Evolutionary conservation across 2,113 vertebrate species (phyloP), one percentile per base, ranked within the genome.

Genomic region (Myotis brandtii): DNA sequence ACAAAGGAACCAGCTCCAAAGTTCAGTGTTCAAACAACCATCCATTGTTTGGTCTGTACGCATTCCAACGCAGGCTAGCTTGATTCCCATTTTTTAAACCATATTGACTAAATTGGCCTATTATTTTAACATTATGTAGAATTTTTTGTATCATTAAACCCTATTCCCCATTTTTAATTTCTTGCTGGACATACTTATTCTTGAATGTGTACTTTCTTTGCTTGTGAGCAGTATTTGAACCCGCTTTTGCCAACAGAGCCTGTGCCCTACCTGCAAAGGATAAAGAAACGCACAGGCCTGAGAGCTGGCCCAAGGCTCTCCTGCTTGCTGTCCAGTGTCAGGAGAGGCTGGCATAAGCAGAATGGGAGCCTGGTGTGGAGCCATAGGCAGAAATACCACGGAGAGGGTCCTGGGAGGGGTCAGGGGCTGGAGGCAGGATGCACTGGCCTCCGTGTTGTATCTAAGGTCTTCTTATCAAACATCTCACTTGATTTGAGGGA

Each of bases 401-500:
- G 17, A 86, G 75, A 56, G 10, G 3, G 37, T 2, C 7, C 30
- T 46, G 25, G 43, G n/a, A 23, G 8, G 7, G 20, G 30, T 9
- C 5, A 4, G 2, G 34, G 4, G 7, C 25, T 52, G 23, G 40
- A 32, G 10, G 11, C 3, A 52, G 14, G 21, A 5, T 14, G 23
- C 27, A 4, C n/a, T 1, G 1, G 14, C 62, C 34, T 11, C 2
- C 3, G 9, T 1, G 3, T 18, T 46, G 72, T 5, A 9, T 30
- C 50, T 18, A 9, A 20, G 20, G 5, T 40, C 72, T 59, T 76
- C 70, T 52, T 37, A 2, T 0, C 72, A 48, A 30, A 6, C 2
- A 0, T 34, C 64, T 84, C n/a, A 21, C 48, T 48, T 43, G 62
- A 48, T 13, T 54, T 11, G 34, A 86, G 43, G 83, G 77, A 11